Base-by-base conservation (phyloP, 2,797 vertebrate genomes). In the Danio kyathit region DNA sequence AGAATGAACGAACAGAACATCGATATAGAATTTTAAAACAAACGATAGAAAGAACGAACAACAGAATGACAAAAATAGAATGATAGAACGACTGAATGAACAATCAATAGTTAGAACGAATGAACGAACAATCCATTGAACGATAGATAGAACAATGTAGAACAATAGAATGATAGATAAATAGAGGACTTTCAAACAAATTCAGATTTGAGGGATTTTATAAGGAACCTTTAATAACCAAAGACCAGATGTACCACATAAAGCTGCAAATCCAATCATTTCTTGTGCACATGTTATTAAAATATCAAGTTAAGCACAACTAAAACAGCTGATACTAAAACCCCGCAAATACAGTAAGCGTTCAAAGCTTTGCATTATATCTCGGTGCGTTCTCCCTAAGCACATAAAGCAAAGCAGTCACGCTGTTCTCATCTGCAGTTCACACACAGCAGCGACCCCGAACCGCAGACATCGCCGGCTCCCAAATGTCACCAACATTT, bases 401-500 rank as follows among this genome's bases (percentile, higher is more conserved):
- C 67, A 67, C 43, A 65, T 61, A 76, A 63, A 43, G 52, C 16
- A 75, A 40, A 73, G 57, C 40, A 59, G 70, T 73, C 70, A 77
- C 41, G 52, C 54, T 49, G n/a, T 51, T 61, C 83, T 87, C 80
- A 82, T 88, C 75, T 84, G 84, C 79, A 88, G 82, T 87, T 85
- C 80, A 87, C 74, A 84, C 82, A 77, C 85, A 82, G 61, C 80
- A 64, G 46, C 13, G 64, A 69, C 76, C 80, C 29, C 60, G 41
- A 70, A 80, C 51, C 70, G 54, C 71, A 80, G 83, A 54, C 76
- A 71, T 84, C 84, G 80, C 59, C 78, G 61, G 73, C 82, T 83
- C 60, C 81, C 74, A 83, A 84, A 87, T 84, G 87, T 85, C 85
- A 86, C 69, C 76, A 84, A 71, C 77, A 70, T 85, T 82, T 84